These are phyloP conservation scores for Drosophila watanabei DNA, from an alignment of 1,140 invertebrate genomes.

Conservation along the genomic window DNA sequence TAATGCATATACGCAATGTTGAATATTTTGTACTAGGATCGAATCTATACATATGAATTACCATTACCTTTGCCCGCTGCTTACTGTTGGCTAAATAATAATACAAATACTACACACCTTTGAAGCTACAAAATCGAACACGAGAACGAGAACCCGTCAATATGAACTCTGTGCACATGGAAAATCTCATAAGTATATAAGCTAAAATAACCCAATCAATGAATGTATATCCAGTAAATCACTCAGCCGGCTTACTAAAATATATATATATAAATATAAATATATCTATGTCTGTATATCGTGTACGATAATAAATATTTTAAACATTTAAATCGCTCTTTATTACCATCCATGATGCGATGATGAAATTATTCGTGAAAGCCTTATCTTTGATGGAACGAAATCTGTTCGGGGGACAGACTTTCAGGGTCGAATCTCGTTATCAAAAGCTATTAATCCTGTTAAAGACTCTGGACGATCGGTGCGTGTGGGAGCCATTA, in stretches of 20 bases:
- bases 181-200: constrained; percentile 75
- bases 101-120: constrained; percentile 17
- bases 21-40: constrained; percentile 72
- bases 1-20: constrained; percentile 65
- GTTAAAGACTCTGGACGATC: not conserved
- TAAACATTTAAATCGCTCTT: constrained; percentile 49
- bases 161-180: constrained; percentile 49
- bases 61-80: constrained; percentile 43
- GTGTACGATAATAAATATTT: constrained; percentile 83
- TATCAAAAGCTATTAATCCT: not conserved
- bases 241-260: constrained; percentile 69
- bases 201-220: constrained; percentile 55
- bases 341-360: not conserved
- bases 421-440: not conserved
- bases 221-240: constrained; percentile 74
- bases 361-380: not conserved
- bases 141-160: constrained; percentile 32
- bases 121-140: constrained; percentile 36
- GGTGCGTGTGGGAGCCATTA: not conserved
- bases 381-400: not conserved
- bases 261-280: constrained; percentile 58
- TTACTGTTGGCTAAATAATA: constrained; percentile 57
- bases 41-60: constrained; percentile 75
- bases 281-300: constrained; percentile 68
- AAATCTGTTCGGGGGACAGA: not conserved